Percentiles rank a stretch among this genome's conserved stretches.
phyloP scores from a whole-genome alignment of 2,113 vertebrate genomes.

The Rhinoptilus africanus region DNA sequence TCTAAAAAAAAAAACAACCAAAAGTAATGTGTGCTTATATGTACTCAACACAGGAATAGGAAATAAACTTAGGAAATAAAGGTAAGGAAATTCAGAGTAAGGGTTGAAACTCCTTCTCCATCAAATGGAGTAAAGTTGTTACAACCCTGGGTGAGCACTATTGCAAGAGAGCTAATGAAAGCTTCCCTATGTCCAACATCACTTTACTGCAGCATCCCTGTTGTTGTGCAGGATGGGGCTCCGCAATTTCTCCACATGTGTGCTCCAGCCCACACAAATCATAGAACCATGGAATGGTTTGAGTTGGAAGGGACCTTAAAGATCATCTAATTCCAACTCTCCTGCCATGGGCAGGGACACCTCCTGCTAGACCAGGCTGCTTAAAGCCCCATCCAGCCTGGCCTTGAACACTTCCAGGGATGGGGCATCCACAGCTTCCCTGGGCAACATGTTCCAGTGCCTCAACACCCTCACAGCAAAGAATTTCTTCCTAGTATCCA shows the following conservation, averaged over 20 bases:
- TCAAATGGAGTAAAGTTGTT: not conserved
- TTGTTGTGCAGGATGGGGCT: not conserved
- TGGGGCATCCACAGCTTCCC: no score
- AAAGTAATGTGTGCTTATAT: not conserved
- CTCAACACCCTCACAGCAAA: no score
- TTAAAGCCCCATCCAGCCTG: no score
- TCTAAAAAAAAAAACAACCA: not conserved
- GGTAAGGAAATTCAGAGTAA: not conserved
- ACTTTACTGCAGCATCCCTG: not conserved
- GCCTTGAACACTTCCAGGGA: no score
- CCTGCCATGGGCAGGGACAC: no score
- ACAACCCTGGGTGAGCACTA: not conserved
- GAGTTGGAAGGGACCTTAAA: no score
- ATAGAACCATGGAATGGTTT: no score
- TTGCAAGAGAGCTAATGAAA: not conserved
- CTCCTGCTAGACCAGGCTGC: no score
- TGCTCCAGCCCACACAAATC: not conserved
- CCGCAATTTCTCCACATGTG: rapidly evolving
- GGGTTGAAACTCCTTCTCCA: not conserved
- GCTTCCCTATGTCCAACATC: no score
- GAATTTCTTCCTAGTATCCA: no score
- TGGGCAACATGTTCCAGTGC: no score
- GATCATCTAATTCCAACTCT: no score
- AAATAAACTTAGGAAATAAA: not conserved
- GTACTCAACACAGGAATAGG: not conserved